Base-by-base conservation (phyloP, 2,888 invertebrate species). In the Schrankia costaestrigalis region DNA sequence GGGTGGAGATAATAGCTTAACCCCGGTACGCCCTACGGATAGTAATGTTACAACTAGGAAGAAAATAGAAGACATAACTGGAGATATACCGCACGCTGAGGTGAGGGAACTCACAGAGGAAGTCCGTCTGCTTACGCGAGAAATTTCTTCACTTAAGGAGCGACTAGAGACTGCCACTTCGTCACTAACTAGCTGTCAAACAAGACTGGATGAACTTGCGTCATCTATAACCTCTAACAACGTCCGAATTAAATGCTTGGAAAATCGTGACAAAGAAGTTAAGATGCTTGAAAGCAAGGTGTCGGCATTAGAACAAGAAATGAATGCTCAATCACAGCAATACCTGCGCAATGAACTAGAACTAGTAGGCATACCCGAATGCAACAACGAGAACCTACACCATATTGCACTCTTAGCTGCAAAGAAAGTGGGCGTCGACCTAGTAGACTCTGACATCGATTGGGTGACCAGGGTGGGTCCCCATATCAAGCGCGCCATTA, bases 401-500 rank as follows among this genome's bases (percentile, higher is more conserved):
- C 47, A 50, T 5, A 34, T 46, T 1, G 40, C 43, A 1, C 18
- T 40, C 1, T 6, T 41, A 1, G 36, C 41, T 0, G 43, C 47
- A 0, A 10, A 21, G 0, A 55, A 49, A 22, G 22, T 54, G 1
- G 52, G 55, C 1, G 37, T 50, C 6, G 34, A 41, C 0, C 9
- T 58, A 1, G 12, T 3, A 4, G 49, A 53, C 5, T n/a, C 18
- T 2, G 50, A 57, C 12, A 40, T 57, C 8, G 48, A 49, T 19
- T 37, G 39, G 13, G 33, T 42, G 0, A 9, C 26, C 4, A 18
- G 53, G 11, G 39, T 36, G 1, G 50, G 49, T 1, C 41, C 46
- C 2, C 22, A 25, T n/a, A 2, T 14, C 11, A 11, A 6, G 11
- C n/a, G 9, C 2, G 26, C 26, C 3, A 6, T 11, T 1, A 14